Conservation (phyloP, 2,113 vertebrate species). For the Fulica atra region DNA sequence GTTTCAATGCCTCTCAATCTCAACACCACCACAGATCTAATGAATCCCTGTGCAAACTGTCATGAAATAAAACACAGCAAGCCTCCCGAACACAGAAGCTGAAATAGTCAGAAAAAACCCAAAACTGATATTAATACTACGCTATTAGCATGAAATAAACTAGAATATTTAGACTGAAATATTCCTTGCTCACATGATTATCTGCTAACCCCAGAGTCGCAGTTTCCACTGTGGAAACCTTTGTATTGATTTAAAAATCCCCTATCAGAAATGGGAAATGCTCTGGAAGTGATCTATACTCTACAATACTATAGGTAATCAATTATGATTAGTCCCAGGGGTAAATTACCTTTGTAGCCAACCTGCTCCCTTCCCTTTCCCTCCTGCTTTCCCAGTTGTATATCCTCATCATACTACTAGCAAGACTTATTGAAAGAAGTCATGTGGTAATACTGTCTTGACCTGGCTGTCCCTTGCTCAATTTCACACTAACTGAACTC, state of each 20-base stretch:
- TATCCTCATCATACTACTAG: background rate
- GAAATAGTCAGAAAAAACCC: background rate
- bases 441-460: background rate
- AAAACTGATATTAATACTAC: background rate
- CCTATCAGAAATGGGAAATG: background rate
- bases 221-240: background rate
- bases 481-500: background rate
- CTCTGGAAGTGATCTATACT: background rate
- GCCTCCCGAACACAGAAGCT: background rate
- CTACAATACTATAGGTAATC: background rate
- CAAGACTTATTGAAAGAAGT: background rate
- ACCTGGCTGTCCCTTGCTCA: background rate
- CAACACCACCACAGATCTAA: background rate
- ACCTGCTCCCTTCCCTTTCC: background rate
- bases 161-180: background rate
- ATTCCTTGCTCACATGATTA: background rate
- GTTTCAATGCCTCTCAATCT: background rate
- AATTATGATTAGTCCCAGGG: background rate
- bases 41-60: background rate
- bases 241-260: background rate
- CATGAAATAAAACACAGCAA: background rate
- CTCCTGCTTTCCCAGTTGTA: background rate
- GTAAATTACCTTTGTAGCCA: background rate
- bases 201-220: background rate
- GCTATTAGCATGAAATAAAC: rapidly evolving